These are phyloP conservation scores for Pissodes strobi DNA, from an alignment of 1,140 invertebrate species.

Conservation along the genomic window DNA sequence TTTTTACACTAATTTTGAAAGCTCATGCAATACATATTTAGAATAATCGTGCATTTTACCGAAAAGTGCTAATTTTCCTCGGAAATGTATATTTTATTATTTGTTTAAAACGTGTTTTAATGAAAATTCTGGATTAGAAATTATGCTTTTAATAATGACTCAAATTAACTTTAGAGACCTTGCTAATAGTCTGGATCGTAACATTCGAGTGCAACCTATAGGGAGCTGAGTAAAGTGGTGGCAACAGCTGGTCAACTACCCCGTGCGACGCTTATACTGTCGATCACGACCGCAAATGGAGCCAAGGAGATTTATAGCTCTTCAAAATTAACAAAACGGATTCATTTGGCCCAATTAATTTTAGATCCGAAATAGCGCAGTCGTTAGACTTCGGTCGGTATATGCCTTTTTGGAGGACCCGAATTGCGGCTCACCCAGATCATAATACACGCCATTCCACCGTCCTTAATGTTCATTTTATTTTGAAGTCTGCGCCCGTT, in stretches of 20 bases:
- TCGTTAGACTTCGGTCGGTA: constrained; percentile 28
- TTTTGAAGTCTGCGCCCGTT: constrained; percentile 18
- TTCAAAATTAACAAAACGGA: constrained; percentile 44
- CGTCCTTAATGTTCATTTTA: constrained; percentile 31
- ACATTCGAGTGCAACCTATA: constrained; percentile 19
- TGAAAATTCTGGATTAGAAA: neutral
- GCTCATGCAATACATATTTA: too few relatives aligned
- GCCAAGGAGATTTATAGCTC: constrained; percentile 42
- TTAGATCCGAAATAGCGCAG: constrained; percentile 38
- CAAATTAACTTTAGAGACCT: constrained; percentile 25
- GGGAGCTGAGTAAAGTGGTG: constrained; percentile 29
- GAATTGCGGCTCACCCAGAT: constrained; percentile 29
- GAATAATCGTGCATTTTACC: too few relatives aligned
- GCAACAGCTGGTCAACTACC: constrained; percentile 33
- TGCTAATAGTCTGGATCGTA: constrained; percentile 28
- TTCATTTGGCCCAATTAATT: constrained; percentile 50
- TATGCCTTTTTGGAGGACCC: constrained; percentile 35
- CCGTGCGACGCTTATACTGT: constrained; percentile 28
- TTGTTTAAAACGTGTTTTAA: too few relatives aligned
- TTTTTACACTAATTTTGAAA: too few relatives aligned
- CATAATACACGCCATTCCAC: constrained; percentile 32
- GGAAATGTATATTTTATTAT: too few relatives aligned
- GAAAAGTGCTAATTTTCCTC: too few relatives aligned
- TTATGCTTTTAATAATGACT: neutral
- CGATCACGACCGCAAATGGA: constrained; percentile 38